Evolutionary conservation across 2,888 invertebrate species (phyloP), one percentile per base, ranked within the genome.

Genomic region (Clostera curtula): DNA sequence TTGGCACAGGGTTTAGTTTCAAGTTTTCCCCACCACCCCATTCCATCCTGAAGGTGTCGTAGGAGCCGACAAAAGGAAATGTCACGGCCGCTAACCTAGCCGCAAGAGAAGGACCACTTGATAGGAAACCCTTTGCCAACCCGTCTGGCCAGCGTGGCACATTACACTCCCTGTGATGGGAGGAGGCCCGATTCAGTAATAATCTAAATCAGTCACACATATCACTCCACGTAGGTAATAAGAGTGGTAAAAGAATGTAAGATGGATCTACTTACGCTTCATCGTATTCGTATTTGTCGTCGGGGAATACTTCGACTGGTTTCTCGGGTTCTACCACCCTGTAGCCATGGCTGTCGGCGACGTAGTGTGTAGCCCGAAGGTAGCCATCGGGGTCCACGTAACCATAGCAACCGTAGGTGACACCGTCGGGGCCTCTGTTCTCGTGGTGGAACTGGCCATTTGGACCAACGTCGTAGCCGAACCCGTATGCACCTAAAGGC

Each of bases 391-490:
- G 88, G 61, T 92, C 90, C 19, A 92, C 86, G 65, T 90, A 90
- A 13, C 93, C 93, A 49, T 92, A 93, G 63, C 93, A 93, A 40
- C 93, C 93, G 50, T 92, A 92, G 1, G 92, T 92, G 9, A 92
- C 89, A 10, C 90, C 90, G 50, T 92, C 92, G 0, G 90, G 89
- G 3, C 91, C 92, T 30, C 89, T 87, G 33, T 86, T 89, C 71
- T 93, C 92, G 57, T 92, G 92, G 62, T 92, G 92, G 61, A 92
- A 93, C 70, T 92, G 92, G 19, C 90, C 90, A 52, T 88, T 88
- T 2, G 90, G 89, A 29, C 88, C 90, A 27, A 92, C 88, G 59
- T 92, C 91, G 63, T 92, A 93, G 34, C 92, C 92, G 61, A 91
- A 93, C 55, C 89, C 89, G 61, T 92, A 92, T 37, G 89, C 87